Conservation (phyloP, 2,888 invertebrate species). For the Catocala sponsa region DNA sequence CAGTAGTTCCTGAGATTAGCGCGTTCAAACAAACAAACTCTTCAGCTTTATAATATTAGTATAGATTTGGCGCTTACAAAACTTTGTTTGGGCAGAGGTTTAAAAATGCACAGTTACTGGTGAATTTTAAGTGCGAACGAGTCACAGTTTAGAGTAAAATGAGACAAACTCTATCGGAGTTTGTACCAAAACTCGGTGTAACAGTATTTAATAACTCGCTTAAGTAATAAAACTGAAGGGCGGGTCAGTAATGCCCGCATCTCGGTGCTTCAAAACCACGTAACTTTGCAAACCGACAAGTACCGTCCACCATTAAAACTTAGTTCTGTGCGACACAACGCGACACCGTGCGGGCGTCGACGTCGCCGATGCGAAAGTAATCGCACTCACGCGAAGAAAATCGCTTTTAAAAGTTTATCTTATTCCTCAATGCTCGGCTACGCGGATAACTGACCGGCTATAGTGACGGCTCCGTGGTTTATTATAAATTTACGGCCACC, state of each 20-base stretch:
- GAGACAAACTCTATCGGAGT: not conserved
- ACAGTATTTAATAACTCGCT: constrained; percentile 35
- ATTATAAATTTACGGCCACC: constrained; percentile 37
- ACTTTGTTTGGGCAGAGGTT: no score
- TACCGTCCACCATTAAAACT: constrained; percentile 74
- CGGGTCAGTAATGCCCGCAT: constrained; percentile 56
- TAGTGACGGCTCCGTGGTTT: constrained; percentile 29
- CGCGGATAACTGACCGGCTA: constrained; percentile 30
- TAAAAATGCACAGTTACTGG: no score
- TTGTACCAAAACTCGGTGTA: constrained; percentile 19
- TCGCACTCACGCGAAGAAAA: constrained; percentile 50
- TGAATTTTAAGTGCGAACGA: no score
- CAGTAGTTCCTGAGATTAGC: no score
- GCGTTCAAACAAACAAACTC: no score
- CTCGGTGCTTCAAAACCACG: constrained; percentile 57
- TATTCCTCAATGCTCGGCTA: constrained; percentile 35
- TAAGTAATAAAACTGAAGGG: constrained; percentile 39
- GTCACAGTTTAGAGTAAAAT: no score
- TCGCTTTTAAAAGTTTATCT: constrained; percentile 58
- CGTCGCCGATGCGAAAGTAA: constrained; percentile 51
- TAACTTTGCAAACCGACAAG: constrained; percentile 59
- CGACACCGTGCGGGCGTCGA: constrained; percentile 42
- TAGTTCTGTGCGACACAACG: constrained; percentile 46
- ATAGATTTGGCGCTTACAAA: no score
- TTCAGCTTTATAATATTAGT: no score